phyloP scores from a whole-genome alignment of 2,113 vertebrate species.

The Stegostoma tigrinum region DNA sequence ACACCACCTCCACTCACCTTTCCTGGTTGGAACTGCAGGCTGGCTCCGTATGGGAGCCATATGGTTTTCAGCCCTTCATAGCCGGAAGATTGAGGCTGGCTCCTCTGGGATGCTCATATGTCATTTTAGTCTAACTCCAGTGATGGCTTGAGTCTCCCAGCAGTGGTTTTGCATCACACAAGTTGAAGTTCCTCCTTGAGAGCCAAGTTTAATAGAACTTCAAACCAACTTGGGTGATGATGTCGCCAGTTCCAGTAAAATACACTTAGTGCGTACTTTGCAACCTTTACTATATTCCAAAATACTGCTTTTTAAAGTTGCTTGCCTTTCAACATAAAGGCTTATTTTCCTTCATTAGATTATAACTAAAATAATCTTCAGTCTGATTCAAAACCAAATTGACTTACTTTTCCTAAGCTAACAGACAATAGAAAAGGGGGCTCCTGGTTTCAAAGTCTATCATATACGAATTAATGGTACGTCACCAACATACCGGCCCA shows the following conservation, averaged over 20 bases:
- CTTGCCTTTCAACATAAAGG: neutral
- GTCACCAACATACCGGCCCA: conserved; percentile 65
- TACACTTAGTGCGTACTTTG: neutral
- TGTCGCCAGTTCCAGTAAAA: neutral
- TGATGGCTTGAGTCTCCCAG: neutral
- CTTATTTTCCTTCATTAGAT: neutral
- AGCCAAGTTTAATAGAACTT: neutral
- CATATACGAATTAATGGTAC: neutral
- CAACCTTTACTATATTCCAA: neutral
- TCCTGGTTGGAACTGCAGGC: neutral
- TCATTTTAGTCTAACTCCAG: neutral
- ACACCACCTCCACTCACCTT: neutral
- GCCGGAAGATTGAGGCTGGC: neutral
- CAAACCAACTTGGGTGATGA: neutral
- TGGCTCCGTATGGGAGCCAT: neutral
- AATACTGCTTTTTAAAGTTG: neutral
- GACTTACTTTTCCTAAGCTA: neutral
- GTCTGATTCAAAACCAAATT: neutral
- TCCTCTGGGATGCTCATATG: neutral
- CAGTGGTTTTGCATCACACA: neutral
- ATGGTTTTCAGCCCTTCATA: neutral
- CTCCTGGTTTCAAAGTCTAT: neutral
- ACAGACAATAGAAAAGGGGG: neutral
- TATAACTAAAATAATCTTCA: neutral
- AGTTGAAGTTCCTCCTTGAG: neutral